These are phyloP conservation scores for Koerneria pararmatus DNA, from an alignment of 2,888 invertebrate species.

Conservation along the genomic window DNA sequence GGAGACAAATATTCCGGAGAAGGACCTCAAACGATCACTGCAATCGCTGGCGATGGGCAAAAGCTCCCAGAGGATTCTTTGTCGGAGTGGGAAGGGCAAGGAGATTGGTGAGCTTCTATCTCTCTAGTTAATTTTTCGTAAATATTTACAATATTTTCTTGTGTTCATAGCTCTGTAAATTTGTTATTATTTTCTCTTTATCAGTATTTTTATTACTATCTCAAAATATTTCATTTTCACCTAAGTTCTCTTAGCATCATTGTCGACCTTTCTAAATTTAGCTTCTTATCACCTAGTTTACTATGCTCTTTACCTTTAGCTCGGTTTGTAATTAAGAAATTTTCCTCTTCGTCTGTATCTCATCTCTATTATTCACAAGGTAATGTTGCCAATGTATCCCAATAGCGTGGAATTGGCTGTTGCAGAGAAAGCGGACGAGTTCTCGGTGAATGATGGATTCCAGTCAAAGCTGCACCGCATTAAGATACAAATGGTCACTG, in stretches of 20 bases:
- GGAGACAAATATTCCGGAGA: conserved; percentile 97
- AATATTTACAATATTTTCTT: too few relatives aligned
- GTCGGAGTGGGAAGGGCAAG: conserved; percentile 71
- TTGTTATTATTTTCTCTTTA: too few relatives aligned
- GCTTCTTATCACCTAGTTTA: not conserved
- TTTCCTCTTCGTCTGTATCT: not conserved
- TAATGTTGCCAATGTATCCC: too few relatives aligned
- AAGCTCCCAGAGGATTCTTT: conserved; percentile 55
- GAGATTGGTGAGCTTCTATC: conserved; percentile 76
- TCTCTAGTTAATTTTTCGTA: too few relatives aligned
- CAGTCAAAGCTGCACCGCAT: conserved; percentile 90
- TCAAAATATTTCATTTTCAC: not conserved
- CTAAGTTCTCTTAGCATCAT: not conserved
- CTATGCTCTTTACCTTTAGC: not conserved
- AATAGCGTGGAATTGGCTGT: too few relatives aligned
- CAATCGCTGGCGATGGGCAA: conserved; percentile 98
- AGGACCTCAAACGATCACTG: conserved; percentile 88
- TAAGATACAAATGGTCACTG: conserved; percentile 63
- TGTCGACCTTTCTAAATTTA: not conserved
- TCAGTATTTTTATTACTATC: too few relatives aligned
- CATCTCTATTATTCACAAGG: not conserved
- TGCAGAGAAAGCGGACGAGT: conserved; percentile 42
- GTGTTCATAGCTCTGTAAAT: too few relatives aligned
- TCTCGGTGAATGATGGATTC: conserved; percentile 86
- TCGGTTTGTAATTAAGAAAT: conserved; percentile 4